Percentiles rank a stretch among this genome's conserved stretches.
Conservation (phyloP, 2,888 invertebrate genomes). For the Tethea ocularis region DNA sequence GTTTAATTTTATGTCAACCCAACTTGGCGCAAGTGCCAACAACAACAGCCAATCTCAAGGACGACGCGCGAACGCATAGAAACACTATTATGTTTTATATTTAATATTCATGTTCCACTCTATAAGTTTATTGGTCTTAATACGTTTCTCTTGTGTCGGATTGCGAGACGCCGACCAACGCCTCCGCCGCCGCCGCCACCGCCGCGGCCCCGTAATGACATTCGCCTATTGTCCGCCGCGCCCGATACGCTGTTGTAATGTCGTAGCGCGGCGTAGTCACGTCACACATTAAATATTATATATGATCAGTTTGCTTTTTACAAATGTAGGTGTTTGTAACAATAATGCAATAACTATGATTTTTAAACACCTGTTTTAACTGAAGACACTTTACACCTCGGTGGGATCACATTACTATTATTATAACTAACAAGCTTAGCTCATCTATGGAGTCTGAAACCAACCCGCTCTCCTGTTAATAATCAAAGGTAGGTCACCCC, state of each 20-base stretch:
- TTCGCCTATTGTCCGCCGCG: slow-evolving; percentile 49
- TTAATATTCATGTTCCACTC: slow-evolving; percentile 11
- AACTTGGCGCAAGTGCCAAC: too few species aligned
- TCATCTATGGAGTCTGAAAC: too few species aligned
- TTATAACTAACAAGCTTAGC: too few species aligned
- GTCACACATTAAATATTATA: neutral
- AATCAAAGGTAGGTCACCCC: too few species aligned
- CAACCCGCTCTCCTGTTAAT: too few species aligned
- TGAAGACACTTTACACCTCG: too few species aligned
- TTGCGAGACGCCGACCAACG: slow-evolving; percentile 26
- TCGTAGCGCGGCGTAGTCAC: too few species aligned
- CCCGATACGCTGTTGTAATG: slow-evolving; percentile 16
- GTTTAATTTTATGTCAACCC: too few species aligned
- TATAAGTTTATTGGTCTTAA: slow-evolving; percentile 15
- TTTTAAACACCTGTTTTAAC: neutral
- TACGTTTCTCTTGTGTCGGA: slow-evolving; percentile 31
- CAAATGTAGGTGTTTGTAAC: neutral
- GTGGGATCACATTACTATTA: too few species aligned
- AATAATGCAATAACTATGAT: neutral
- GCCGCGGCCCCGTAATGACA: slow-evolving; percentile 58
- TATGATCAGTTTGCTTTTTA: neutral
- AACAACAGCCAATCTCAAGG: too few species aligned
- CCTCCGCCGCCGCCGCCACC: slow-evolving; percentile 22
- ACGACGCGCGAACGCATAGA: too few species aligned
- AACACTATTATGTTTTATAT: slow-evolving; percentile 8